Evolutionary conservation across 2,113 vertebrate species (phyloP), one percentile per base, ranked within the genome.

Genomic region (Burhinus oedicnemus): DNA sequence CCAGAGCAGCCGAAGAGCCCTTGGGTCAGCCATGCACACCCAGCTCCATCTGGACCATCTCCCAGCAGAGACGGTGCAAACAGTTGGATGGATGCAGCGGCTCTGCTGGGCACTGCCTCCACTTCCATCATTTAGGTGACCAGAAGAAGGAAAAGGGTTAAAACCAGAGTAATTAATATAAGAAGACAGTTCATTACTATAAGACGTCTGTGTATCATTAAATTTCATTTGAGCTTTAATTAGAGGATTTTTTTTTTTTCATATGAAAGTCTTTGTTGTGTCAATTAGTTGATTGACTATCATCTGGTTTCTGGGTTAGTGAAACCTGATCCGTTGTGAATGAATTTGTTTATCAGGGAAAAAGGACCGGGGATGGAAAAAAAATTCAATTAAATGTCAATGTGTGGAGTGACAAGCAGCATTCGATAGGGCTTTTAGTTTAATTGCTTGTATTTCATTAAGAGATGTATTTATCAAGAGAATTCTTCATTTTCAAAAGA

Each of bases 261-360:
- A 55, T 97, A 96, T 92, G 97, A 97, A 98, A 98, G 97, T 98
- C 98, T 99, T 99, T 98, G 98, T 98, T 98, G 98, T 98, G 98
- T 99, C 99, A 99, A 99, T 99, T 99, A 99, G 98, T 98, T 99
- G 99, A 99, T 99, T 98, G 99, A 98, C 98, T 98, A 97, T 98
- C 98, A 98, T 98, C 98, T 98, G 97, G 96, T 98, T 98, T 98
- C 98, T 97, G 97, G 97, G 95, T 97, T 98, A 95, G 94, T 93
- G 98, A 98, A 99, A 99, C 98, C 96, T 96, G 98, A 99, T 98
- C 98, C 49, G 81, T 97, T 97, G 98, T 98, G 99, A 99, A 98
- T 90, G 97, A 98, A 98, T 99, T 98, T 99, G 98, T 99, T 99
- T 98, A 98, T 98, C 98, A 96, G 97, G 97, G 89, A 96, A 95